A percentile compares a stretch with the other conserved stretches of the same genome.
Evolutionary conservation across 2,113 vertebrate species (phyloP).

Genomic region (Oplegnathus fasciatus): DNA sequence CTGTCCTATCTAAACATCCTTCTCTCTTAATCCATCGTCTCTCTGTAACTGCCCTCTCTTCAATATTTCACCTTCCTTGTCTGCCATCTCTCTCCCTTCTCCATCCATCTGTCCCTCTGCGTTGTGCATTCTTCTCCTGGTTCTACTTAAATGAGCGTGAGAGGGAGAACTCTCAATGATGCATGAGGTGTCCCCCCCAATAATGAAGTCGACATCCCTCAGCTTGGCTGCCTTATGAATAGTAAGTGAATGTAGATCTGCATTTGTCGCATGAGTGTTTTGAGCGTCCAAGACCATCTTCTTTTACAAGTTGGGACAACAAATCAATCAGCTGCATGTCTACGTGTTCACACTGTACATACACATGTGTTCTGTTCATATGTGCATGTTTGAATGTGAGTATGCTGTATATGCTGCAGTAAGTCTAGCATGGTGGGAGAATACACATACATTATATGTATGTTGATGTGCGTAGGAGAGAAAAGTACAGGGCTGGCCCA

Average conservation of each 20-base stretch:
- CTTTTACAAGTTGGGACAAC: slow-evolving; percentile 49
- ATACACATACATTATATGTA: slow-evolving; percentile 33
- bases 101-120: slow-evolving; percentile 27
- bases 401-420: neutral
- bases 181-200: slow-evolving; percentile 62
- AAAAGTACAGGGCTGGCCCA: slow-evolving; percentile 52
- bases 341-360: neutral
- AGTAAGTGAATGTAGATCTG: slow-evolving; percentile 53
- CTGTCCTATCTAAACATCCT: slow-evolving; percentile 59
- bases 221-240: slow-evolving; percentile 66
- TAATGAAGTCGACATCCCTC: slow-evolving; percentile 68
- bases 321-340: slow-evolving; percentile 37
- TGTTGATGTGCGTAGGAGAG: slow-evolving; percentile 69
- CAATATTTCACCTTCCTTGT: slow-evolving; percentile 26
- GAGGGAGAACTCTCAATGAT: slow-evolving; percentile 68
- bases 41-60: slow-evolving; percentile 29
- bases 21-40: slow-evolving; percentile 47
- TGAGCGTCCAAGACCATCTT: slow-evolving; percentile 26
- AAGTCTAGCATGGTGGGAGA: slow-evolving; percentile 1
- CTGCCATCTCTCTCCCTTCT: slow-evolving; percentile 18
- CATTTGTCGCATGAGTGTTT: slow-evolving; percentile 53
- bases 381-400: neutral
- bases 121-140: slow-evolving; percentile 42
- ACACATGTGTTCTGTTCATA: slow-evolving; percentile 7
- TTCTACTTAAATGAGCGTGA: slow-evolving; percentile 43